Evolutionary conservation across 2,888 invertebrate species (phyloP), one percentile per base, ranked within the genome.

Genomic region (Ethmia dodecea): DNA sequence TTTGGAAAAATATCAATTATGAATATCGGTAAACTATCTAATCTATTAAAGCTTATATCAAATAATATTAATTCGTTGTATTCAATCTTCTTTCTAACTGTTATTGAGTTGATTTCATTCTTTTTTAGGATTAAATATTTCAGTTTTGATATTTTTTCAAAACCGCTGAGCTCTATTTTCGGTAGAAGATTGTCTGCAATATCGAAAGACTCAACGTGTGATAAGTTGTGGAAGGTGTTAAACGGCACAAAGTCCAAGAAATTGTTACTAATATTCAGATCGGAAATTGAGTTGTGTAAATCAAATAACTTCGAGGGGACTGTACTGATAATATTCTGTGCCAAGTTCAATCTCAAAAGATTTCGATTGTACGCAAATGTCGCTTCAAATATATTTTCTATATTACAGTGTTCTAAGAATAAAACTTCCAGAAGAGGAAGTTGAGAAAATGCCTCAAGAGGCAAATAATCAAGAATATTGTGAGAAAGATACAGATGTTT

Each of bases 401-500:
- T 88, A 39, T 90, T 89, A 47, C 93, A 92, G 55, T 91, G 88
- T 52, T 92, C 92, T 57, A 93, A 88, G 33, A 89, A 84, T 42
- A 96, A 84, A 25, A 90, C 88, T 68, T 94, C 94, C 51, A 96
- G 80, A 2, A 94, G 92, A 5, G 94, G 93, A 41, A 96, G 77
- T 30, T 93, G 92, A 49, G 90, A 90, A 48, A 95, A 88, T 14
- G 93, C 91, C 37, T 90, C 89, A 2, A 89, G 84, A 43, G 91
- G 90, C 41, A 94, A 88, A 56, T 89, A 89, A 49, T 91, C 91
- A 43, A 96, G 91, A 64, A 95, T 93, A 68, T 96, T 96, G 50
- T 90, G 89, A 3, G 94, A 93, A 28, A 94, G 76, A 49, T 90
- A 89, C 36, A 96, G 80, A 15, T 90, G 89, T 47, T 94, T 88